Conservation (phyloP, 2,888 invertebrate species). For the Eupithecia tripunctaria region DNA sequence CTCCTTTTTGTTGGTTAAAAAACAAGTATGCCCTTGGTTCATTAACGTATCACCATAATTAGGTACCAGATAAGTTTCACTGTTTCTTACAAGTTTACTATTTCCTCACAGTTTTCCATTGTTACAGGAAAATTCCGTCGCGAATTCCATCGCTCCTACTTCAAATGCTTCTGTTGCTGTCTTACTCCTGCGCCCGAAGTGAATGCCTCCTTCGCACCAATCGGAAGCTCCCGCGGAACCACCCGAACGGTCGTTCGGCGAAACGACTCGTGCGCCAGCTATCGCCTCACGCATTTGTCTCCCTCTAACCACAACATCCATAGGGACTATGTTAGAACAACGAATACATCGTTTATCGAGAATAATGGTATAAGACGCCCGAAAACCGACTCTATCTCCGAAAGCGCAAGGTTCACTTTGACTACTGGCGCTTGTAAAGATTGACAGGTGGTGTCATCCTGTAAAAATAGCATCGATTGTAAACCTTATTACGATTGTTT, state of each 20-base stretch:
- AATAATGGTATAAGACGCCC: conserved; percentile 74
- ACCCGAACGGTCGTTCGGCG: conserved; percentile 74
- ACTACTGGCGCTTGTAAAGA: conserved; percentile 72
- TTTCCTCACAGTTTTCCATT: conserved; percentile 42
- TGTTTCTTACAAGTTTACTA: neutral
- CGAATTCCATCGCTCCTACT: conserved; percentile 88
- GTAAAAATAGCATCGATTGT: conserved; percentile 76
- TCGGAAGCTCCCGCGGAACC: conserved; percentile 76
- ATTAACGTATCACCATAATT: neutral
- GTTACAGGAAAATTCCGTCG: conserved; percentile 89
- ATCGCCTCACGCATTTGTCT: conserved; percentile 75
- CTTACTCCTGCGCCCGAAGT: conserved; percentile 62
- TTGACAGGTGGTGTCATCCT: conserved; percentile 70
- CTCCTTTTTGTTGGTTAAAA: too few species aligned
- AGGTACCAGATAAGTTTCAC: too few species aligned
- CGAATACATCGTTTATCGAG: conserved; percentile 79
- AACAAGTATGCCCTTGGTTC: too few species aligned
- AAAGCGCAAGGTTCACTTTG: conserved; percentile 73
- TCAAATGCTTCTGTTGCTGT: conserved; percentile 85
- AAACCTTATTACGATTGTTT: conserved; percentile 80
- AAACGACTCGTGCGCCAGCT: conserved; percentile 80
- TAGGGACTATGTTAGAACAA: conserved; percentile 71
- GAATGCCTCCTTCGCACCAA: conserved; percentile 76
- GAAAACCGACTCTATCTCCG: conserved; percentile 74
- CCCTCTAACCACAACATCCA: conserved; percentile 80